phyloP scores from a whole-genome alignment of 2,113 vertebrate species.

The Chlorodrepanis virens region DNA sequence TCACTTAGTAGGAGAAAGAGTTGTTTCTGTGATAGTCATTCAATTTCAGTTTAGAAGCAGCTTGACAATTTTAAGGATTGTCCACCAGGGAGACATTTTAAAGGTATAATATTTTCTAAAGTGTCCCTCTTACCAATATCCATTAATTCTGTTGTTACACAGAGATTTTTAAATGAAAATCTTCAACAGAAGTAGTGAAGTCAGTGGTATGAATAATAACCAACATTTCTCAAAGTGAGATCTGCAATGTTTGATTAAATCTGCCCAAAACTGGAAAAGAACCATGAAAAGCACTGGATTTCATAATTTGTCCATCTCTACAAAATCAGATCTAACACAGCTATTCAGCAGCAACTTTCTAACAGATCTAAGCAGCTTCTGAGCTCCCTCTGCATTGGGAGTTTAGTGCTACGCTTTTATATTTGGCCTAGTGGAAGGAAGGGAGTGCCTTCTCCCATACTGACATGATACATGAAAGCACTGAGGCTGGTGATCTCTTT shows the following conservation, averaged over 20 bases:
- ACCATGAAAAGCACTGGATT: not conserved
- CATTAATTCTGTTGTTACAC: not conserved
- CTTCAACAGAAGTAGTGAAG: not conserved
- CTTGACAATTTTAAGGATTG: not conserved
- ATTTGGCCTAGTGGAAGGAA: not conserved
- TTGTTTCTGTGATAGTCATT: not conserved
- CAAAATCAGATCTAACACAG: not conserved
- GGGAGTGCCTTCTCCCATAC: not conserved
- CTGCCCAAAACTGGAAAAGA: not conserved
- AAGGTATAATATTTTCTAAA: not conserved
- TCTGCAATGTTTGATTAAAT: not conserved
- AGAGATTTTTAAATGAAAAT: not conserved
- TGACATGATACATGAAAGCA: not conserved
- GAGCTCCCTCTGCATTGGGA: not conserved
- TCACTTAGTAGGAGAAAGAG: not conserved
- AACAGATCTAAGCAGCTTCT: not conserved
- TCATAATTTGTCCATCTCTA: not conserved
- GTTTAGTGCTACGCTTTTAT: not conserved
- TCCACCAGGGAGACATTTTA: not conserved
- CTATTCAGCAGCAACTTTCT: not conserved
- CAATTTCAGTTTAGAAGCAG: not conserved
- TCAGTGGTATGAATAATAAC: not conserved
- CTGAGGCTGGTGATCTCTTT: not conserved
- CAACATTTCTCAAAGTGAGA: not conserved
- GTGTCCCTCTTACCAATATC: not conserved